Conservation (phyloP, 2,888 invertebrate species). For the Chrysina gloriosa region DNA sequence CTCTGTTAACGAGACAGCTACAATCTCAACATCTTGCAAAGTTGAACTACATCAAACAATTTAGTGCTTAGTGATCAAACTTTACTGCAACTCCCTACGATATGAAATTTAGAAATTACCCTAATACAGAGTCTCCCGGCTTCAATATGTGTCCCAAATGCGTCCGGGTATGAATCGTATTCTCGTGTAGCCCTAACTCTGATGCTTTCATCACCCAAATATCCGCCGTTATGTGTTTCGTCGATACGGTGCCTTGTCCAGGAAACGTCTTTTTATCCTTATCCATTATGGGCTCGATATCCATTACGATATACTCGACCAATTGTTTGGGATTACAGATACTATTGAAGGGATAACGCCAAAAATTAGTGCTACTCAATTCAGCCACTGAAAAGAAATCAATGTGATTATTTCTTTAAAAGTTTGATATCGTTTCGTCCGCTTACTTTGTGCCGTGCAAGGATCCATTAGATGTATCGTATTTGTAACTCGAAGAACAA, state of each 20-base stretch:
- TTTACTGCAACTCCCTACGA: too few relatives aligned
- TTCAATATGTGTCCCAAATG: conserved; percentile 95
- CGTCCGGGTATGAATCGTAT: conserved; percentile 86
- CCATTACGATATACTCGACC: conserved; percentile 94
- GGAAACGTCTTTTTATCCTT: conserved; percentile 83
- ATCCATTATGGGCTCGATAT: conserved; percentile 83
- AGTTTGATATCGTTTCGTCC: too few relatives aligned
- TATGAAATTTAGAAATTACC: too few relatives aligned
- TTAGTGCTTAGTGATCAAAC: too few relatives aligned
- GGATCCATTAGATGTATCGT: conserved; percentile 95
- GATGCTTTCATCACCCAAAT: conserved; percentile 92
- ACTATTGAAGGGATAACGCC: conserved; percentile 86
- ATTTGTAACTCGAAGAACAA: conserved; percentile 90
- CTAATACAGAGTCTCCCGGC: conserved; percentile 92
- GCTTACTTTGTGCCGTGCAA: conserved; percentile 81
- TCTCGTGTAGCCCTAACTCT: conserved; percentile 85
- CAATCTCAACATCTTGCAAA: too few relatives aligned
- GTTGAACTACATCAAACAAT: too few relatives aligned
- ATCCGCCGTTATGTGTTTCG: conserved; percentile 90
- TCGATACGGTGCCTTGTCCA: conserved; percentile 89
- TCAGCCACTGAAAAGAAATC: conserved; percentile 80
- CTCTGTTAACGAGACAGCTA: too few relatives aligned
- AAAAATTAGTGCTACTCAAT: conserved; percentile 81
- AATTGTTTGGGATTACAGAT: conserved; percentile 93
- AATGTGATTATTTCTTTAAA: conserved; percentile 17